Conservation (phyloP, 2,888 invertebrate genomes). For the Volucella inanis region DNA sequence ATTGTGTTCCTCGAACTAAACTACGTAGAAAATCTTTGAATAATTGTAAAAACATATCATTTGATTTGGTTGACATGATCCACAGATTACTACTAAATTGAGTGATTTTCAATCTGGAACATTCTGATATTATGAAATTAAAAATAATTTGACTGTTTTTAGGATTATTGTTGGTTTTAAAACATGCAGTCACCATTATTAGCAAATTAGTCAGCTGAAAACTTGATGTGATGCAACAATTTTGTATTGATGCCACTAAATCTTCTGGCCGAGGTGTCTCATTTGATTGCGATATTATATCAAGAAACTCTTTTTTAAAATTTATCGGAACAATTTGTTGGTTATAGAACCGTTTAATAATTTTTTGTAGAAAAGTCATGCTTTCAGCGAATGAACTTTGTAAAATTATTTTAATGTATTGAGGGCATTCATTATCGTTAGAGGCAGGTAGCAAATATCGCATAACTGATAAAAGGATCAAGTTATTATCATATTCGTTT, state of each 20-base stretch:
- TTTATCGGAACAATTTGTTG: constrained; percentile 72
- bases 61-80: constrained; percentile 82
- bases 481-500: constrained; percentile 81
- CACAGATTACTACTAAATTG: constrained; percentile 56
- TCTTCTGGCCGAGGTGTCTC: constrained; percentile 75
- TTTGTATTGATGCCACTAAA: constrained; percentile 77
- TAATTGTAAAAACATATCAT: constrained; percentile 85
- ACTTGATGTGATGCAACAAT: constrained; percentile 75
- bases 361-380: constrained; percentile 76
- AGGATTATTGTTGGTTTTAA: constrained; percentile 75
- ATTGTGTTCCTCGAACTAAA: constrained; percentile 84
- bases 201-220: constrained; percentile 78
- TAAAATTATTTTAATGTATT: constrained; percentile 76
- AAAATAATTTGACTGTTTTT: constrained; percentile 77
- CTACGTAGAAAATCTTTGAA: constrained; percentile 85
- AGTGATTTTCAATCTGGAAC: constrained; percentile 75
- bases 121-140: constrained; percentile 74
- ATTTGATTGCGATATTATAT: constrained; percentile 76
- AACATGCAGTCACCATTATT: constrained; percentile 78
- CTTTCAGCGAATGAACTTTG: constrained; percentile 77
- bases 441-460: constrained; percentile 78
- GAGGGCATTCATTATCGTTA: constrained; percentile 7
- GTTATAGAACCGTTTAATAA: constrained; percentile 48
- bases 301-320: constrained; percentile 79
- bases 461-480: constrained; percentile 79